Evolutionary conservation across 2,888 invertebrate species (phyloP).

Genomic region (Nymphalis c-album): DNA sequence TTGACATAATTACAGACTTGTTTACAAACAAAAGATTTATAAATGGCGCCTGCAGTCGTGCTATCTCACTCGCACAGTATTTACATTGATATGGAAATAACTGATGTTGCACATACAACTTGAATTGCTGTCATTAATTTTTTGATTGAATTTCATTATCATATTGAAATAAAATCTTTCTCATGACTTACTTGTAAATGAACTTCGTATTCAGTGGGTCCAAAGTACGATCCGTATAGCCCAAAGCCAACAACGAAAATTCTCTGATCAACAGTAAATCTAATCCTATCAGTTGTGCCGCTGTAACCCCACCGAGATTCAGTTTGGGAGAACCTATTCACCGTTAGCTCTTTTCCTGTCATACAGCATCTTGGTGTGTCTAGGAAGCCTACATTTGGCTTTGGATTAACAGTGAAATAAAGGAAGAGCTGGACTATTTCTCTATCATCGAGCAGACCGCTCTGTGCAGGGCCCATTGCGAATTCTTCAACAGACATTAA

Average conservation of each 20-base stretch:
- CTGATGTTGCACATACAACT: too few relatives aligned
- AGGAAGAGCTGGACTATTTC: slow-evolving; percentile 88
- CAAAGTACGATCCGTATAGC: slow-evolving; percentile 90
- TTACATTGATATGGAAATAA: too few relatives aligned
- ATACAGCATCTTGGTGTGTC: slow-evolving; percentile 88
- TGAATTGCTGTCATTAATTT: too few relatives aligned
- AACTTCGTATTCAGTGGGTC: slow-evolving; percentile 88
- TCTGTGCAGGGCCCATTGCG: slow-evolving; percentile 88
- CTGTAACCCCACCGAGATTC: slow-evolving; percentile 92
- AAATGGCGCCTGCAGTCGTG: too few relatives aligned
- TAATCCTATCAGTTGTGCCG: slow-evolving; percentile 90
- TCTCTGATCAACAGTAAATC: slow-evolving; percentile 89
- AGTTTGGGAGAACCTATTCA: slow-evolving; percentile 87
- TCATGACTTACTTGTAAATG: slow-evolving; percentile 78
- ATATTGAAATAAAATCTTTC: neutral
- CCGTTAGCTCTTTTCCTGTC: slow-evolving; percentile 89
- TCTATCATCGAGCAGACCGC: slow-evolving; percentile 87
- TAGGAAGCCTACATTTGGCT: slow-evolving; percentile 86
- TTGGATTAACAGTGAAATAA: slow-evolving; percentile 88
- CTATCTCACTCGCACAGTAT: too few relatives aligned
- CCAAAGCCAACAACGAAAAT: slow-evolving; percentile 93
- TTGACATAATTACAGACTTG: too few relatives aligned
- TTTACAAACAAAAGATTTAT: too few relatives aligned
- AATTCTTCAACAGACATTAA: slow-evolving; percentile 93
- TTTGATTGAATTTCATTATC: too few relatives aligned